Evolutionary conservation across 2,888 invertebrate genomes (phyloP), one percentile per base, ranked within the genome.

Genomic region (Cristatella mucedo): DNA sequence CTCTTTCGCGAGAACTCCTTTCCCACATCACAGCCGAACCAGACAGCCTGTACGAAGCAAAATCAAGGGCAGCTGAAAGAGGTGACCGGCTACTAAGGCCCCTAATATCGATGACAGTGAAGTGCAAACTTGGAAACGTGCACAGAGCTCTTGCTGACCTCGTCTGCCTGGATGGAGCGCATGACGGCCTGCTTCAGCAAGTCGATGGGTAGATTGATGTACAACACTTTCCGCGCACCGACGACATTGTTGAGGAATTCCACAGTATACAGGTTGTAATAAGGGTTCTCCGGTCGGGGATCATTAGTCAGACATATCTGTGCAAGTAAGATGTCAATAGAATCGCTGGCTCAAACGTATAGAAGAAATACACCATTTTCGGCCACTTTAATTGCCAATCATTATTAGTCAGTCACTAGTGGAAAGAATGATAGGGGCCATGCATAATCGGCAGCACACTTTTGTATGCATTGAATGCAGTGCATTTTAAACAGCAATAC

Each of bases 11-110:
- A 77, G 60, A 81, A 80, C 39, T 81, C 68, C 66, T 85, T 84
- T 47, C 75, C 75, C 1, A 85, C 82, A 57, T 86, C 85, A 62
- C 83, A 85, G 0, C 86, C 86, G 62, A 86, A 86, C 86, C 86
- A 87, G 1, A 87, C 85, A 1, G 85, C 76, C 57, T 59, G 43
- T 6, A 48, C 46, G 19, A 9, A 11, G 21, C n/a, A 34, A 11
- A 16, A 26, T 33, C 7, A n/a, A n/a, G 19, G 11, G 33, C 22
- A 2, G 11, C n/a, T 26, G 26, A 11, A 26, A n/a, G 26, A 11
- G n/a, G n/a, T n/a, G n/a, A n/a, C n/a, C n/a, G n/a, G n/a, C n/a
- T n/a, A n/a, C n/a, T n/a, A n/a, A n/a, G n/a, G n/a, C n/a, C n/a
- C n/a, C n/a, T n/a, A n/a, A n/a, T n/a, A n/a, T n/a, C n/a, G n/a